Evolutionary conservation across 2,888 invertebrate genomes (phyloP), one percentile per base, ranked within the genome.

Genomic region (Agriopis marginaria): DNA sequence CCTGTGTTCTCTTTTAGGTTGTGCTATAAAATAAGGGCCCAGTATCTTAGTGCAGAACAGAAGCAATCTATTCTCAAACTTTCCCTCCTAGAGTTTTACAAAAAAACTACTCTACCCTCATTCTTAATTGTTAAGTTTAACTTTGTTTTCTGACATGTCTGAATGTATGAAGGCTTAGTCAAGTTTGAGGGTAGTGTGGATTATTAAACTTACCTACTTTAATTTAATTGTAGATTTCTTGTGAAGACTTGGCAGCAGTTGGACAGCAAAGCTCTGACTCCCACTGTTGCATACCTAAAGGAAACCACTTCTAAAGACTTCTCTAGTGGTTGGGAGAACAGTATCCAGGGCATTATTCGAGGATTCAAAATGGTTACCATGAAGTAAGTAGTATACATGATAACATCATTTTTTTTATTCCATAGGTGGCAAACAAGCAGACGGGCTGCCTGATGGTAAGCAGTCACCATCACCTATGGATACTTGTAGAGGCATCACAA

Each of bases 231-330:
- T 17, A 58, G 96, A 78, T 98, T 96, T 86, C 92, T 98, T 54
- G 95, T 97, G 7, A 98, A 98, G 89, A 95, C 96, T 0, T 97
- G 97, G 95, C 96, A 96, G 78, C 95, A 96, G 6, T 79, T 95
- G 44, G 95, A 95, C 58, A 95, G 95, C 0, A 92, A 94, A 14
- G 82, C 91, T 8, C 80, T 97, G 75, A 96, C 96, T 2, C 96
- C 96, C 0, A 97, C 97, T 0, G 96, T 97, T 0, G 92, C 95
- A 51, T 98, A 98, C 84, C 91, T 98, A 45, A 91, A 89, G 71
- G 86, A 83, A 0, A 84, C 88, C 0, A 81, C 80, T 2, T 70
- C 73, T 2, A 73, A 78, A 12, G 81, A 77, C 0, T 87, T 80
- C 64, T 71, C 73, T 32, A 73, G 80, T 9, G 81, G 79, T 63